phyloP scores from a whole-genome alignment of 1,140 invertebrate genomes.

The Calephelis virginiensis region DNA sequence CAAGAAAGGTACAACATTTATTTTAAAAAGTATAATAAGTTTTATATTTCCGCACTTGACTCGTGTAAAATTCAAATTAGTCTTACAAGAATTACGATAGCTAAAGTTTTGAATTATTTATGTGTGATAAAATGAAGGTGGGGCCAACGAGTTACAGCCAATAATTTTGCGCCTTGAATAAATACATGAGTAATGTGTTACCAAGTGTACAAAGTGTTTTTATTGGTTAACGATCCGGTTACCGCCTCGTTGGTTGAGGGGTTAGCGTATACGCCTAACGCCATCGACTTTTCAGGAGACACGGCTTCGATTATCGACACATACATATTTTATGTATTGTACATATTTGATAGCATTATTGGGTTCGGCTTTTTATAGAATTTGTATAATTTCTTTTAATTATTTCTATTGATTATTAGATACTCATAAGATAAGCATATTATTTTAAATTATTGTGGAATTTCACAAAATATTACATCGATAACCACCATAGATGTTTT shows the following conservation, averaged over 20 bases:
- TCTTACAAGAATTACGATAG: slow-evolving; percentile 57
- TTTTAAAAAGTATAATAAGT: not conserved
- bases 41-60: slow-evolving; percentile 47
- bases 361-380: no score
- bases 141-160: slow-evolving; percentile 23
- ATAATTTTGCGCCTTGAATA: slow-evolving; percentile 21
- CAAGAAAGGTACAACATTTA: no score
- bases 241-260: not conserved
- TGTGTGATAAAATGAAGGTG: slow-evolving; percentile 29
- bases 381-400: no score
- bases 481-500: no score
- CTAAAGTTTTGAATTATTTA: slow-evolving; percentile 36
- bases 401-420: no score
- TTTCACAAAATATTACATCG: no score
- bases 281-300: not conserved
- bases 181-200: slow-evolving; percentile 27
- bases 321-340: no score
- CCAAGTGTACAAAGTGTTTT: not conserved
- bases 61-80: slow-evolving; percentile 67
- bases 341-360: no score
- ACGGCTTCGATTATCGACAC: no score
- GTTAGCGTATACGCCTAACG: not conserved
- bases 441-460: no score
- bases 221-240: slow-evolving; percentile 1
- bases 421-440: no score